These are phyloP conservation scores for Schlechtendalia chinensis DNA, from an alignment of 1,140 invertebrate genomes.

Conservation along the genomic window DNA sequence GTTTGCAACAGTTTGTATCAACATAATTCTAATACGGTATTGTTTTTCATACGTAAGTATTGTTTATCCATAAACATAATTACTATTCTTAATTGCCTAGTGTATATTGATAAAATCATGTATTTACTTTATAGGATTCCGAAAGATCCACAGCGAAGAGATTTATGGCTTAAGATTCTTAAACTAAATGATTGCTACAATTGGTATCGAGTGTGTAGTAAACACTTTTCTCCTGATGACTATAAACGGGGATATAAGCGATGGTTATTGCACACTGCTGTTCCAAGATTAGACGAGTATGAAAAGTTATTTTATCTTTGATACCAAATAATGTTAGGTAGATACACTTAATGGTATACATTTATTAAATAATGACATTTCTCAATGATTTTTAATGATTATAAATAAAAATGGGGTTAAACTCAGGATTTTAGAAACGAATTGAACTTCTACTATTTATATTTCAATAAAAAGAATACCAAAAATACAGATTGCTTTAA, in stretches of 20 bases:
- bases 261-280: neutral
- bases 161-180: neutral
- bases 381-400: too few species aligned
- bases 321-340: too few species aligned
- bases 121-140: neutral
- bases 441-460: too few species aligned
- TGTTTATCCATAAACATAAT: too few species aligned
- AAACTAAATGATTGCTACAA: neutral
- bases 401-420: too few species aligned
- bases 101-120: too few species aligned
- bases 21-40: neutral
- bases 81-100: neutral
- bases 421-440: too few species aligned
- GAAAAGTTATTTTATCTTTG: too few species aligned
- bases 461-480: too few species aligned
- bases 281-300: neutral
- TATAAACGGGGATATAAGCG: neutral
- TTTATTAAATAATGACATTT: too few species aligned
- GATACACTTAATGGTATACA: too few species aligned
- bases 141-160: neutral
- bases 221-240: neutral
- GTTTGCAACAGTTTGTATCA: neutral
- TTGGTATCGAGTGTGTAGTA: neutral
- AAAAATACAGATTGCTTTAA: too few species aligned
- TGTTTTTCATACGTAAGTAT: conserved; percentile 4